Evolutionary conservation across 2,113 vertebrate species (phyloP).

Genomic region (Zapus hudsonius): DNA sequence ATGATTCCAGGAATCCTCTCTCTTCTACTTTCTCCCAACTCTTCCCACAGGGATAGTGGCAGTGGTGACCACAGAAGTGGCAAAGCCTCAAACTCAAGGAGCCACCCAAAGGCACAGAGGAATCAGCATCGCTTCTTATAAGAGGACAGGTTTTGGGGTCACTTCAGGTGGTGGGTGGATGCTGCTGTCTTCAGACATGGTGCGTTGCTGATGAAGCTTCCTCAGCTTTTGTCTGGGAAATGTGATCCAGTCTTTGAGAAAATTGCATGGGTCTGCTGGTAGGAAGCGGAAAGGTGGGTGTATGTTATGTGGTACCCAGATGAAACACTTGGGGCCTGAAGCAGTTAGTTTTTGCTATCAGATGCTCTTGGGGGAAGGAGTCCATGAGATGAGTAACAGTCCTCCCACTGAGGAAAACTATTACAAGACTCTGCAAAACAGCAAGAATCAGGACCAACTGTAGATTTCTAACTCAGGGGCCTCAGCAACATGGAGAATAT

Average conservation of each 20-base stretch:
- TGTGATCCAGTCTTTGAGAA: neutral
- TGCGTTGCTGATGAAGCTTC: neutral
- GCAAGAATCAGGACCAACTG: neutral
- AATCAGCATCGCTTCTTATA: neutral
- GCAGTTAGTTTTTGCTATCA: constrained; percentile 12
- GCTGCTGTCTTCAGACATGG: neutral
- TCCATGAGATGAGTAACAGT: neutral
- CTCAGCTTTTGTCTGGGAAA: constrained; percentile 1
- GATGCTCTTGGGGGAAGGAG: neutral
- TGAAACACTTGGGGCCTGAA: neutral
- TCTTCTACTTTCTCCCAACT: neutral
- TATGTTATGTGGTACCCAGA: neutral
- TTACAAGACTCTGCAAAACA: neutral
- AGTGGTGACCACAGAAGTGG: neutral
- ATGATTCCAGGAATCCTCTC: neutral
- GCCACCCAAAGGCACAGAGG: neutral
- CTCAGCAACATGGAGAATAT: neutral
- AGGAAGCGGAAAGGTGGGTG: neutral
- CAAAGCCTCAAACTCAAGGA: neutral
- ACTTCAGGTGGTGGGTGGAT: neutral
- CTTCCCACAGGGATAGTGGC: neutral
- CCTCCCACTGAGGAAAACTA: neutral
- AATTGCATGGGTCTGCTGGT: neutral
- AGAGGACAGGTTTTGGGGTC: neutral
- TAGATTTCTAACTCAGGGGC: neutral